Percentiles rank a stretch among this genome's conserved stretches.
Evolutionary conservation across 2,113 vertebrate genomes (phyloP).

Genomic region (Charina bottae): DNA sequence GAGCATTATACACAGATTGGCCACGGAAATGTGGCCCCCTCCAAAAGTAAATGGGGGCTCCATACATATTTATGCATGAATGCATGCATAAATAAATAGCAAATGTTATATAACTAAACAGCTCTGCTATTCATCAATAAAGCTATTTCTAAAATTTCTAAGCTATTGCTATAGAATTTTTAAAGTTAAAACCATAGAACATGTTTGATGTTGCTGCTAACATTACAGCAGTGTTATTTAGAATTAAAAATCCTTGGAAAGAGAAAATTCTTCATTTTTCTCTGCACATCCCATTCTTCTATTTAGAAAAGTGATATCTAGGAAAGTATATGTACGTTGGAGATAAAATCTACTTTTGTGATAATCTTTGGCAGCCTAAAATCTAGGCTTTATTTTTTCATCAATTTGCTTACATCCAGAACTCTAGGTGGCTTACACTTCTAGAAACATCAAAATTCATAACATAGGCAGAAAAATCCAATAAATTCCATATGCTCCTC

Average conservation of each 20-base stretch:
- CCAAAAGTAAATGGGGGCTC: background rate
- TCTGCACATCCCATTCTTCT: background rate
- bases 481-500: background rate
- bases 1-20: constrained; percentile 15
- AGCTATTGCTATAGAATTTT: constrained; percentile 53
- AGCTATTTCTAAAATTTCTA: constrained; percentile 52
- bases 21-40: constrained; percentile 16
- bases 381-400: constrained; percentile 9
- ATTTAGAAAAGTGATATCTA: constrained; percentile 35
- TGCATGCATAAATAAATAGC: background rate
- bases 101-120: constrained; percentile 45
- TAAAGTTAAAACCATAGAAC: constrained; percentile 57
- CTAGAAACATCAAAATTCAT: background rate
- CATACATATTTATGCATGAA: background rate
- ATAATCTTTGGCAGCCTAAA: constrained; percentile 29
- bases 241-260: constrained; percentile 38
- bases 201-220: constrained; percentile 67
- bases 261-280: constrained; percentile 37
- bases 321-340: constrained; percentile 40
- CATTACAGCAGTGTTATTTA: constrained; percentile 61
- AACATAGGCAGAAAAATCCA: background rate
- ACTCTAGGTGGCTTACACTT: background rate
- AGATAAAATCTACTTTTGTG: constrained; percentile 25
- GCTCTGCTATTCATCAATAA: constrained; percentile 47
- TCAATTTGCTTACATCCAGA: background rate